Conservation (phyloP, 2,797 vertebrate genomes). For the Synanceia verrucosa region DNA sequence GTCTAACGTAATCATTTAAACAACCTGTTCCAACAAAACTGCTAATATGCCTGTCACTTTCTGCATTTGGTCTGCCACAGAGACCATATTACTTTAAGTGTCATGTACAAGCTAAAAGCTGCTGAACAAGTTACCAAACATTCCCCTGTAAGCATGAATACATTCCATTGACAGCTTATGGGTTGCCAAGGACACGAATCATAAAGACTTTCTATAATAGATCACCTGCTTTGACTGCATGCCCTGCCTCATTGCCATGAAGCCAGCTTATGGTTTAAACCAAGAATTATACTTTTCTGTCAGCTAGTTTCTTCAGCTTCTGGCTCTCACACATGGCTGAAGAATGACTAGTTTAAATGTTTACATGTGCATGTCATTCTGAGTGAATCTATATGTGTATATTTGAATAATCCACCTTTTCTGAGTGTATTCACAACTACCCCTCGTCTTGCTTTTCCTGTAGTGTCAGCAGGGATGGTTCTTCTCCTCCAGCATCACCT, state of each 20-base stretch:
- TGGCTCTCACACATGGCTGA: background rate
- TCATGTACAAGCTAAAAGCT: background rate
- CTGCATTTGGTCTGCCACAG: background rate
- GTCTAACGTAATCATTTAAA: background rate
- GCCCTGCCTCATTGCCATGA: background rate
- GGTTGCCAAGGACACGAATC: background rate
- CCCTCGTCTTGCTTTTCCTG: background rate
- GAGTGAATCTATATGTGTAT: background rate
- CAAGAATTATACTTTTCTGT: background rate
- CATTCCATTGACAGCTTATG: background rate
- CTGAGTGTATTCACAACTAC: no score
- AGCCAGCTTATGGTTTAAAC: background rate
- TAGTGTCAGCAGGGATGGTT: conserved; percentile 57
- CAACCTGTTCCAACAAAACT: background rate
- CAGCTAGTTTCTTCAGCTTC: background rate
- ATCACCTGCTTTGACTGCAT: conserved; percentile 21
- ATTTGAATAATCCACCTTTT: background rate
- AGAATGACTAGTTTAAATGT: background rate
- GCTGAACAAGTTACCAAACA: background rate
- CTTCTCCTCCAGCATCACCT: conserved; percentile 25
- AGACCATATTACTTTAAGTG: background rate
- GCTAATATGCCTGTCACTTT: background rate
- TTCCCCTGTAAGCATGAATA: no score
- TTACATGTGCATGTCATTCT: conserved; percentile 8
- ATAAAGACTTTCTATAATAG: background rate